A percentile compares a stretch with the other conserved stretches of the same genome.
phyloP scores from a whole-genome alignment of 1,140 invertebrate species.

The Temnothorax longispinosus region DNA sequence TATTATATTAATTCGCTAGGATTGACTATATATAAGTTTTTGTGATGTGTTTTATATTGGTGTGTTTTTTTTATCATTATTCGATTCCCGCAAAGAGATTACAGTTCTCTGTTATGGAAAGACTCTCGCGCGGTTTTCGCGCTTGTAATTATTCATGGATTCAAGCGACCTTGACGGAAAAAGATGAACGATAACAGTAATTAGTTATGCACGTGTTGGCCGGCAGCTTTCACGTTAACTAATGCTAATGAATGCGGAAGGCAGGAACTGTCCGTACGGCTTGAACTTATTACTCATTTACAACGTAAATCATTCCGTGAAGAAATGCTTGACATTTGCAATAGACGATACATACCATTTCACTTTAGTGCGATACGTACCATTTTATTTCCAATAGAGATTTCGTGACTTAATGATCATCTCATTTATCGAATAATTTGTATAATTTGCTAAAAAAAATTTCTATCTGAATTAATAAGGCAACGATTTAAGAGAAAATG shows the following conservation, averaged over 20 bases:
- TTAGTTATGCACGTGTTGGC: conserved; percentile 36
- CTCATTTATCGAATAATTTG: neutral
- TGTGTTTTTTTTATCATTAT: neutral
- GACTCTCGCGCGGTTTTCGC: neutral
- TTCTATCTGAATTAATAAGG: neutral
- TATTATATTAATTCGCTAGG: neutral
- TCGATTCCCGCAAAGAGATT: neutral
- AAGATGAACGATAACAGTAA: conserved; percentile 42
- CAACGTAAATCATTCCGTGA: conserved; percentile 22
- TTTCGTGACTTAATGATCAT: neutral
- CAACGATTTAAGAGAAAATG: neutral
- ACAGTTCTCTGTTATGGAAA: neutral
- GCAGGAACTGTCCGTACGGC: conserved; percentile 1
- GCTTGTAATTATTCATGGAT: conserved; percentile 25
- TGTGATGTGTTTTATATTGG: neutral
- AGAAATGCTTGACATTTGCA: neutral
- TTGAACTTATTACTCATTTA: conserved; percentile 26
- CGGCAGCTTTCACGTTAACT: conserved; percentile 40
- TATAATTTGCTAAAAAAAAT: neutral
- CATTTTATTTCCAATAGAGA: neutral
- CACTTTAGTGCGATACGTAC: no score
- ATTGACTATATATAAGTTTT: neutral
- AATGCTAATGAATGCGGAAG: conserved; percentile 46
- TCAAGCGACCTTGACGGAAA: conserved; percentile 44
- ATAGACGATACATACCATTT: neutral